Percentiles rank a stretch among this genome's conserved stretches.
Evolutionary conservation across 2,797 vertebrate genomes (phyloP).

Genomic region (Pagetopsis macropterus): DNA sequence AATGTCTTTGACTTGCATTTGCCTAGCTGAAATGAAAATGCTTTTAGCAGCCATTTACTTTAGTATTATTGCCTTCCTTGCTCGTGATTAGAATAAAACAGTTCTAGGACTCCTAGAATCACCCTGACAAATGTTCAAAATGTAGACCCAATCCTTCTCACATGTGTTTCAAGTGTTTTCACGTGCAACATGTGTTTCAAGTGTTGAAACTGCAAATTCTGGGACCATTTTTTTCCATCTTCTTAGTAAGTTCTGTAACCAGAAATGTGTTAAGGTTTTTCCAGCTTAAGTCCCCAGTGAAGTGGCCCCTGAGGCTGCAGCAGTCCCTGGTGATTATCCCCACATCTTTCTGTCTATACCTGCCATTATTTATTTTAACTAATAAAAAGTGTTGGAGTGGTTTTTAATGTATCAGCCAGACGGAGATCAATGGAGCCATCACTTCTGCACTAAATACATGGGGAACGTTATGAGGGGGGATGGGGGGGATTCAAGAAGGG

Average conservation of each 20-base stretch:
- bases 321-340: constrained; percentile 69
- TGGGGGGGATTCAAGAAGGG: constrained; percentile 40
- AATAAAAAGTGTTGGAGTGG: constrained; percentile 62
- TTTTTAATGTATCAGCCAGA: constrained; percentile 65
- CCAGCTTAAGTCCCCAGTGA: constrained; percentile 45
- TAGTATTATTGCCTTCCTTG: not conserved
- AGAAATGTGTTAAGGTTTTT: constrained; percentile 62
- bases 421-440: constrained; percentile 56
- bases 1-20: not conserved
- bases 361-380: constrained; percentile 74
- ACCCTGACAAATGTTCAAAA: constrained; percentile 34
- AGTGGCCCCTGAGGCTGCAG: constrained; percentile 59
- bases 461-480: constrained; percentile 42
- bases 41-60: constrained; percentile 1
- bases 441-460: constrained; percentile 49
- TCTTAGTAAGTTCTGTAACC: constrained; percentile 43
- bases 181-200: constrained; percentile 29
- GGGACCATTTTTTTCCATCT: not conserved
- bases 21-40: not conserved
- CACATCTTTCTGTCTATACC: constrained; percentile 61
- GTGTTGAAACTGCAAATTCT: constrained; percentile 42
- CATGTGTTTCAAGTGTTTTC: constrained; percentile 31
- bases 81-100: constrained; percentile 13
- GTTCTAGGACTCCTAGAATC: constrained; percentile 24
- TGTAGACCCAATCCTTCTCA: constrained; percentile 16